Percentiles rank a stretch among this genome's conserved stretches.
Evolutionary conservation across 2,113 vertebrate genomes (phyloP).

Genomic region (Cinclus mexicanus): DNA sequence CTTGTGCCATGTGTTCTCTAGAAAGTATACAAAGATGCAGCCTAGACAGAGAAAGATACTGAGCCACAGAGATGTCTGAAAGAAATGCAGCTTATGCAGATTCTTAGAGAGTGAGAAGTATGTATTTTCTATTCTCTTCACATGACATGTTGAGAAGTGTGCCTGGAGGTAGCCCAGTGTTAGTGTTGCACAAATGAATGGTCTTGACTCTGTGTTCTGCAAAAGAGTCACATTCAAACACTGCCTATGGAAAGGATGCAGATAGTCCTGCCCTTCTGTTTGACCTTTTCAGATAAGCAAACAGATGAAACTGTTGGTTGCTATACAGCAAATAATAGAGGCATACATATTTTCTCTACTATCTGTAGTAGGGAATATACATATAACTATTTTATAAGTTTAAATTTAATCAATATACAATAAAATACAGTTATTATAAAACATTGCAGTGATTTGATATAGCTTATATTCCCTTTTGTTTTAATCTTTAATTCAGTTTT

Average conservation of each 20-base stretch:
- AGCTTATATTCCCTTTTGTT: not conserved
- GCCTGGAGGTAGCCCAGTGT: not conserved
- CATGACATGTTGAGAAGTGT: not conserved
- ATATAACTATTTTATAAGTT: not conserved
- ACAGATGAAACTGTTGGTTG: not conserved
- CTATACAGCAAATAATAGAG: not conserved
- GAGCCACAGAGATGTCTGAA: not conserved
- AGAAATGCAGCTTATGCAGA: not conserved
- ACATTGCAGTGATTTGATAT: not conserved
- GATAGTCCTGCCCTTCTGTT: not conserved
- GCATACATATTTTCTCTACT: not conserved
- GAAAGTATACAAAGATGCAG: not conserved
- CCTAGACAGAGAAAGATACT: not conserved
- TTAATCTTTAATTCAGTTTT: not conserved
- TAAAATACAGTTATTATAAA: not conserved
- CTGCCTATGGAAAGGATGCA: not conserved
- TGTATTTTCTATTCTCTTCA: accelerated
- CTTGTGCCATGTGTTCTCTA: not conserved
- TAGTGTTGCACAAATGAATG: not conserved
- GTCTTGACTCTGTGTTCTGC: not conserved
- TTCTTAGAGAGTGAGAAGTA: not conserved
- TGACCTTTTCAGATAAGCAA: not conserved
- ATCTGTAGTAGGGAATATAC: not conserved
- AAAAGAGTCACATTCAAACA: not conserved
- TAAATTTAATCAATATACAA: not conserved